A percentile compares a stretch with the other conserved stretches of the same genome.
Conservation (phyloP, 2,113 vertebrate genomes). For the Lasiurus borealis region DNA sequence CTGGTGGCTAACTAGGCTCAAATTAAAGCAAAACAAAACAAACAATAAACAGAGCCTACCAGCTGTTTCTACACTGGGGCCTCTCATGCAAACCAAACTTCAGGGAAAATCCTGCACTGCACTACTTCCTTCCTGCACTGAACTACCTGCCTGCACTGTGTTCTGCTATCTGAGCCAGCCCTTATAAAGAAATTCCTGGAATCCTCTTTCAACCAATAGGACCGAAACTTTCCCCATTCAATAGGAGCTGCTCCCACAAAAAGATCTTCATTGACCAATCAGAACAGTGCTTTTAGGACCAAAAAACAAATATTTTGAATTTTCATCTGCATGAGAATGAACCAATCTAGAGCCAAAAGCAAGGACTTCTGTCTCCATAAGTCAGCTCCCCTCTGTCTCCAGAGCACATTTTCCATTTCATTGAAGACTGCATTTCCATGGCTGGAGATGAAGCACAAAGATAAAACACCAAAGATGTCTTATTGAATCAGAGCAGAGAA, state of each 20-base stretch:
- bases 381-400: neutral
- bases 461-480: neutral
- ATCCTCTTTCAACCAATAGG: neutral
- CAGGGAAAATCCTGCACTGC: neutral
- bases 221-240: neutral
- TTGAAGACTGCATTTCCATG: neutral
- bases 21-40: neutral
- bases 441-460: neutral
- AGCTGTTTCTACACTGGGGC: neutral
- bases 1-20: neutral
- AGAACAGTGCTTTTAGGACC: neutral
- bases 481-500: neutral
- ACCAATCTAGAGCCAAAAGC: neutral
- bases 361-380: neutral
- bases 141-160: neutral
- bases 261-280: neutral
- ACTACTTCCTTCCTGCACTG: neutral
- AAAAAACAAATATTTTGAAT: neutral
- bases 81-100: neutral
- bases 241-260: neutral
- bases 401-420: neutral
- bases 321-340: neutral
- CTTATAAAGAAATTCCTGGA: neutral
- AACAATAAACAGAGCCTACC: neutral
- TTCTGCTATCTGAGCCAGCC: neutral